These are phyloP conservation scores for Aldrovandia affinis DNA, from an alignment of 2,797 vertebrate species.

Conservation along the genomic window DNA sequence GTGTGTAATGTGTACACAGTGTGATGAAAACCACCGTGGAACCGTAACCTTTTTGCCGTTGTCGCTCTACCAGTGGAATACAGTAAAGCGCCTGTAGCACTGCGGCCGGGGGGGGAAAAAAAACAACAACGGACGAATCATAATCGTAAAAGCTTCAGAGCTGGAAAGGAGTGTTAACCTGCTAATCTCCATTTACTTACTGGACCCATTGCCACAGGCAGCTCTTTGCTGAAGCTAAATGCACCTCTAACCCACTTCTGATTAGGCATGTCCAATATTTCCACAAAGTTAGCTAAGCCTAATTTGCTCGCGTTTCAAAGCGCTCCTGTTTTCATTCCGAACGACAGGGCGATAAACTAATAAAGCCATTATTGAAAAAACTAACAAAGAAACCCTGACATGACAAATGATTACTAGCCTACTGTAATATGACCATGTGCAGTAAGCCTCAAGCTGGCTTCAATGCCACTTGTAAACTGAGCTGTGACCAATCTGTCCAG, in stretches of 20 bases:
- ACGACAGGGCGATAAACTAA: background rate
- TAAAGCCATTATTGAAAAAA: background rate
- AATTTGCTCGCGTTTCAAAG: no score
- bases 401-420: background rate
- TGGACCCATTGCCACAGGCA: background rate
- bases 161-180: background rate
- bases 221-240: no score
- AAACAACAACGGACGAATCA: background rate
- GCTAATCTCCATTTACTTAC: background rate
- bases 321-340: background rate
- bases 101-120: background rate
- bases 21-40: constrained; percentile 1
- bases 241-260: background rate
- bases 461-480: no score
- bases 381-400: background rate
- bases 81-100: background rate
- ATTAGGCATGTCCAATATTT: no score
- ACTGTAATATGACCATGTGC: background rate
- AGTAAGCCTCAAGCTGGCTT: background rate
- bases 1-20: no score
- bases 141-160: background rate
- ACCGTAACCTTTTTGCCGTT: background rate
- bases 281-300: background rate
- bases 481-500: no score
- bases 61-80: background rate